These are phyloP conservation scores for Noturus placidus DNA, from an alignment of 2,113 vertebrate species.

Conservation along the genomic window DNA sequence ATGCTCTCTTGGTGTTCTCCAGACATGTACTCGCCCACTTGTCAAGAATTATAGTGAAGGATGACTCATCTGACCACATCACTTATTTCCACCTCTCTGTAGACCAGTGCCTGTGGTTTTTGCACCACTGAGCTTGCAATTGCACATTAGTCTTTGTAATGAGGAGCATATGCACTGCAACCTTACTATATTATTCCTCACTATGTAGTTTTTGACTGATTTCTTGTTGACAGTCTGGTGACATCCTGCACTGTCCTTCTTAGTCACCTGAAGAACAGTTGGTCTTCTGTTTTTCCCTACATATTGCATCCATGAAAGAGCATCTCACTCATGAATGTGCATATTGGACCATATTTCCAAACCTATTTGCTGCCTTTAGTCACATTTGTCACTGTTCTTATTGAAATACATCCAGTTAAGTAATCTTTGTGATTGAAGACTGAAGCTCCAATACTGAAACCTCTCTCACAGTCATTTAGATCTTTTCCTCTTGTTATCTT, in stretches of 20 bases:
- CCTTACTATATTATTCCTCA: not conserved
- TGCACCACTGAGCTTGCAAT: not conserved
- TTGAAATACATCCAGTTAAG: not conserved
- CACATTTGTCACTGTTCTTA: not conserved
- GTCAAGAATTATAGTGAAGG: constrained; percentile 13
- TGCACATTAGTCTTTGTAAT: constrained; percentile 8
- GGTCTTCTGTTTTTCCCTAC: not conserved
- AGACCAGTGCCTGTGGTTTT: constrained; percentile 13
- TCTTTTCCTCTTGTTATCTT: not conserved
- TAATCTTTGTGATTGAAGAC: not conserved
- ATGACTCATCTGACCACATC: constrained; percentile 32
- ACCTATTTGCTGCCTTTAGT: not conserved
- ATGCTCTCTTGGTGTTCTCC: not conserved
- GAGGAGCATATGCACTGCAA: not conserved
- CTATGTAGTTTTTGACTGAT: not conserved
- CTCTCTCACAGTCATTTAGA: not conserved
- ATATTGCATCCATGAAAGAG: not conserved
- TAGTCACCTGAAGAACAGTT: not conserved
- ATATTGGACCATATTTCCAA: not conserved
- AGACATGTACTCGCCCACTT: constrained; percentile 3
- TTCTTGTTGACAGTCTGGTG: not conserved
- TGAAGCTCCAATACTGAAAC: not conserved
- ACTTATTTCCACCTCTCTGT: constrained; percentile 23
- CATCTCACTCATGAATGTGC: not conserved
- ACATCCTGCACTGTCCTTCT: not conserved